Conservation (phyloP, 2,888 invertebrate species). For the Drosophila atroscutellata region DNA sequence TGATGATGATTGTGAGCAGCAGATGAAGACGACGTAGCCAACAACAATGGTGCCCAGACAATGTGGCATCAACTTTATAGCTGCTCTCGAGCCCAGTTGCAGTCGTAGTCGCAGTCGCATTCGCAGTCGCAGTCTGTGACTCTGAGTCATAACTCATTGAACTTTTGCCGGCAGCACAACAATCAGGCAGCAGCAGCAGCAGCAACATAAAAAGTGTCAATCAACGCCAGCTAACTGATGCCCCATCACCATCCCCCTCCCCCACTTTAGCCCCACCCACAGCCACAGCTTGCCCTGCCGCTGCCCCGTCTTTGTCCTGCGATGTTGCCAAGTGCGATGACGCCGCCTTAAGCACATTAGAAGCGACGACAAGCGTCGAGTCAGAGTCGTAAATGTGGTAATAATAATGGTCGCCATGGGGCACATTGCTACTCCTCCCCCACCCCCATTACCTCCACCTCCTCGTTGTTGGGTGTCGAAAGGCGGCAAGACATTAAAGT, state of each 20-base stretch:
- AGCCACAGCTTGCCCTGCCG: neutral
- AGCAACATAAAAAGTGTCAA: conserved; percentile 72
- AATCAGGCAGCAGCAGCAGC: conserved; percentile 19
- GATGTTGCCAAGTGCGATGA: conserved; percentile 44
- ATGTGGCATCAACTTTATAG: conserved; percentile 2
- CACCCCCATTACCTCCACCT: neutral
- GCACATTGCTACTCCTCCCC: conserved; percentile 26
- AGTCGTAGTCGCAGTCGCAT: conserved; percentile 3
- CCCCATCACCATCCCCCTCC: neutral
- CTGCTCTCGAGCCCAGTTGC: conserved; percentile 1
- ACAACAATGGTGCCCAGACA: conserved; percentile 10
- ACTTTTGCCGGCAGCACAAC: conserved; percentile 59
- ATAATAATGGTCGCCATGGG: conserved; percentile 70
- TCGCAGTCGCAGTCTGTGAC: neutral
- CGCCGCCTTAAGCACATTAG: conserved; percentile 31
- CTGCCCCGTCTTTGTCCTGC: neutral
- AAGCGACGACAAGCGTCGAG: conserved; percentile 13
- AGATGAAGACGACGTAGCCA: neutral
- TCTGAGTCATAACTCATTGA: conserved; percentile 74
- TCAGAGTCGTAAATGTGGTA: conserved; percentile 67
- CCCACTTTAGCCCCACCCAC: neutral
- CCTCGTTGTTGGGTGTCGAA: conserved; percentile 56
- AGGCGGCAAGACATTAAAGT: conserved; percentile 74
- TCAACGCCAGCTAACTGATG: conserved; percentile 58
- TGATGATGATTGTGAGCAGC: neutral